Evolutionary conservation across 2,888 invertebrate genomes (phyloP).

Genomic region (Dasysyrphus tricinctus): DNA sequence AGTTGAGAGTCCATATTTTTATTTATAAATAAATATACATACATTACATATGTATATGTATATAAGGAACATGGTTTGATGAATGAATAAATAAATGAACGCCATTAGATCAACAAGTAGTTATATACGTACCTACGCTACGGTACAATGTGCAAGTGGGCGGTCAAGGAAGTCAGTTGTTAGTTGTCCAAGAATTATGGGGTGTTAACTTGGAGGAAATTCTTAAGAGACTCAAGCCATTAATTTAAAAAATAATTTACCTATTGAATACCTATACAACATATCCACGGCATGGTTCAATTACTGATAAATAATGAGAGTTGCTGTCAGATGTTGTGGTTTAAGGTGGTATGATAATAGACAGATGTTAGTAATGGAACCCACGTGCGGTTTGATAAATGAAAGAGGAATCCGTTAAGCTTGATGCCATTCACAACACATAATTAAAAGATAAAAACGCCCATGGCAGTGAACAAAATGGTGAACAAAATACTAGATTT

Average conservation of each 20-base stretch:
- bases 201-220: conserved; percentile 36
- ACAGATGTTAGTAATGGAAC: background rate
- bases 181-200: conserved; percentile 44
- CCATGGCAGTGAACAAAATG: background rate
- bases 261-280: conserved; percentile 2
- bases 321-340: conserved; percentile 19
- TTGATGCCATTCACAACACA: background rate
- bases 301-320: conserved; percentile 35
- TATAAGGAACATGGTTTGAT: conserved; percentile 34
- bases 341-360: background rate
- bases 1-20: conserved; percentile 30
- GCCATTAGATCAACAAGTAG: conserved; percentile 61
- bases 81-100: conserved; percentile 64
- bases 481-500: no score
- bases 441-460: background rate
- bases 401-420: background rate
- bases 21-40: background rate
- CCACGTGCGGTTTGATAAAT: background rate
- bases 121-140: background rate
- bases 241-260: conserved; percentile 14
- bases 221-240: background rate
- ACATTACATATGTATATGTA: background rate
- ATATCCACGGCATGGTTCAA: conserved; percentile 20
- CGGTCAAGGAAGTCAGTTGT: conserved; percentile 55
- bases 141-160: conserved; percentile 39